phyloP scores from a whole-genome alignment of 2,888 invertebrate species.

The Timema podura region DNA sequence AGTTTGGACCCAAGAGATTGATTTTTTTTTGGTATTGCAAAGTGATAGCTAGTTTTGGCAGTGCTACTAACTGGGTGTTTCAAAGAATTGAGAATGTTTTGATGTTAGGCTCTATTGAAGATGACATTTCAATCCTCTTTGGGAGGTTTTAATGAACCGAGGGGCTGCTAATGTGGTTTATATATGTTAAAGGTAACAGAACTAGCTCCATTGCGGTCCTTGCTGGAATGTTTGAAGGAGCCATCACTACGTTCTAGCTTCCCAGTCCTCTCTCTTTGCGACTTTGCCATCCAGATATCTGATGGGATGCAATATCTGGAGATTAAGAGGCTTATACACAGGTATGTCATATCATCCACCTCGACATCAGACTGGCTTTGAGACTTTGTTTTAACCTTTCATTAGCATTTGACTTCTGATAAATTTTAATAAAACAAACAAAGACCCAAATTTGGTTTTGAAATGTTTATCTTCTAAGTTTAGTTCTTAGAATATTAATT shows the following conservation, averaged over 20 bases:
- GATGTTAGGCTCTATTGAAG: too few relatives aligned
- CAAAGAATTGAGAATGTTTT: too few relatives aligned
- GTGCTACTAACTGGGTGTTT: too few relatives aligned
- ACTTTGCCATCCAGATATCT: slow-evolving; percentile 93
- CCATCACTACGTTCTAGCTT: slow-evolving; percentile 86
- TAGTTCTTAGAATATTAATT: neutral
- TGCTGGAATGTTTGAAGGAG: slow-evolving; percentile 94
- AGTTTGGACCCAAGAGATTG: too few relatives aligned
- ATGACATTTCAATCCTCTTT: too few relatives aligned
- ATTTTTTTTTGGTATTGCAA: too few relatives aligned
- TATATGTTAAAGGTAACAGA: slow-evolving; percentile 71
- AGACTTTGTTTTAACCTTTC: too few relatives aligned
- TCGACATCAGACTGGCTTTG: too few relatives aligned
- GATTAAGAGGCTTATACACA: slow-evolving; percentile 91
- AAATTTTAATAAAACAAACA: neutral
- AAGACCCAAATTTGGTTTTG: neutral
- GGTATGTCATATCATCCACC: slow-evolving; percentile 46
- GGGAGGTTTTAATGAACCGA: too few relatives aligned
- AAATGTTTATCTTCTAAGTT: neutral
- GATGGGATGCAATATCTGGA: slow-evolving; percentile 98
- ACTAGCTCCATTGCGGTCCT: slow-evolving; percentile 88
- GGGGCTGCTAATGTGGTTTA: too few relatives aligned
- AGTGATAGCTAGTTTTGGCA: too few relatives aligned
- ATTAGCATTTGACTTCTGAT: too few relatives aligned
- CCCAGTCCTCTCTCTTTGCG: slow-evolving; percentile 86